Percentiles rank a stretch among this genome's conserved stretches.
phyloP scores from a whole-genome alignment of 2,113 vertebrate species.

The Mormyrus lacerda region DNA sequence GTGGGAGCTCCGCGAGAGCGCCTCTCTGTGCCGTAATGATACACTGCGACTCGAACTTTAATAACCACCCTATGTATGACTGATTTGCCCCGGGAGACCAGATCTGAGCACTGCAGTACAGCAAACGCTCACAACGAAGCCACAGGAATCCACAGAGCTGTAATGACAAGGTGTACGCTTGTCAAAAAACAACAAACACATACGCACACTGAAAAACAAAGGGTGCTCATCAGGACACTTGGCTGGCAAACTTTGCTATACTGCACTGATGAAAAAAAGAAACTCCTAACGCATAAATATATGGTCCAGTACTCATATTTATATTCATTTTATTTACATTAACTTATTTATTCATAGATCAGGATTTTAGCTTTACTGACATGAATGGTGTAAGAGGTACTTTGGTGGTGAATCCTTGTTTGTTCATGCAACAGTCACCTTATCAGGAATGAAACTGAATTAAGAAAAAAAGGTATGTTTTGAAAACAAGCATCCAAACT shows the following conservation, averaged over 20 bases:
- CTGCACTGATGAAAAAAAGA: neutral
- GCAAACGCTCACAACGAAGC: neutral
- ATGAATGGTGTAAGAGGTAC: neutral
- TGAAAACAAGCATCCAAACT: neutral
- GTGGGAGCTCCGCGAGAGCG: neutral
- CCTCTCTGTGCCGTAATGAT: neutral
- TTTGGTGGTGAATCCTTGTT: neutral
- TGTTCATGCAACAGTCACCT: neutral
- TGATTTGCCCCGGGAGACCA: neutral
- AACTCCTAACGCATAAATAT: neutral
- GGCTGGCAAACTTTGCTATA: neutral
- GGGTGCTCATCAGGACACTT: neutral
- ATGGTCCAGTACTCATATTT: neutral
- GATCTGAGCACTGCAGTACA: neutral
- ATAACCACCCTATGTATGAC: neutral
- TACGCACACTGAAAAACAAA: neutral
- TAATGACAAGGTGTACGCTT: neutral
- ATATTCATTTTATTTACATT: neutral
- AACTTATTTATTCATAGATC: neutral
- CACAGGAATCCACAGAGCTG: neutral
- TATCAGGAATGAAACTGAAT: neutral
- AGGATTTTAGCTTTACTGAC: neutral
- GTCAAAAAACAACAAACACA: neutral
- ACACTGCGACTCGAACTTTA: neutral
- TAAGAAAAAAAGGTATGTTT: neutral